Conservation (phyloP, 2,113 vertebrate species). For the Stictonetta naevosa region DNA sequence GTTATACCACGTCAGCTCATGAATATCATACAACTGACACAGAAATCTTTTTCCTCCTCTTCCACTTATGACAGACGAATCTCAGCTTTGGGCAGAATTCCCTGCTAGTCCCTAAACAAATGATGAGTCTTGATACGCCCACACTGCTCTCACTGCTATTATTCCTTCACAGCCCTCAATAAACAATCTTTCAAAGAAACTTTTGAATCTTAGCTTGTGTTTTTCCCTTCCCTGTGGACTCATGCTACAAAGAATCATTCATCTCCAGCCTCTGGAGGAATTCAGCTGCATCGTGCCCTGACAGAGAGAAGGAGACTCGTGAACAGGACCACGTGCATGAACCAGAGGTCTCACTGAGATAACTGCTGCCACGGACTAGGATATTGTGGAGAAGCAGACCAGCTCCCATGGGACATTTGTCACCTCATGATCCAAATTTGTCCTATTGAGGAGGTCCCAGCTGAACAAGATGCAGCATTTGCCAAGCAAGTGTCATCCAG, state of each 20-base stretch:
- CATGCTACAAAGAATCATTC: background rate
- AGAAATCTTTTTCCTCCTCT: background rate
- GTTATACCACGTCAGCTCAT: background rate
- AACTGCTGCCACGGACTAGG: background rate
- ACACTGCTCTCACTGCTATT: background rate
- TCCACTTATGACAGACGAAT: background rate
- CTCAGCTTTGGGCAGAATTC: background rate
- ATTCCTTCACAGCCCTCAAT: background rate
- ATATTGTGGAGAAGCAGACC: background rate
- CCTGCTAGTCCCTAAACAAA: background rate
- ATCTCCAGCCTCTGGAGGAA: background rate
- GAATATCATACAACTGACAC: background rate
- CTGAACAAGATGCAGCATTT: accelerated
- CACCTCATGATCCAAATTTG: background rate
- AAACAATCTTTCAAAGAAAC: background rate
- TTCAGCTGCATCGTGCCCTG: background rate
- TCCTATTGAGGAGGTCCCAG: background rate
- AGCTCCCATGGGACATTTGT: background rate
- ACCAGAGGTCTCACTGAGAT: background rate
- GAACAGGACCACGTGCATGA: background rate
- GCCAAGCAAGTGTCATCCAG: background rate
- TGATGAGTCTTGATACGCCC: background rate
- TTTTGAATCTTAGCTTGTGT: background rate
- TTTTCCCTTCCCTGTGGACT: background rate
- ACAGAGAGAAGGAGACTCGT: background rate